Base-by-base conservation (phyloP, 2,888 invertebrate species). In the Cremastobaeus sp. region DNA sequence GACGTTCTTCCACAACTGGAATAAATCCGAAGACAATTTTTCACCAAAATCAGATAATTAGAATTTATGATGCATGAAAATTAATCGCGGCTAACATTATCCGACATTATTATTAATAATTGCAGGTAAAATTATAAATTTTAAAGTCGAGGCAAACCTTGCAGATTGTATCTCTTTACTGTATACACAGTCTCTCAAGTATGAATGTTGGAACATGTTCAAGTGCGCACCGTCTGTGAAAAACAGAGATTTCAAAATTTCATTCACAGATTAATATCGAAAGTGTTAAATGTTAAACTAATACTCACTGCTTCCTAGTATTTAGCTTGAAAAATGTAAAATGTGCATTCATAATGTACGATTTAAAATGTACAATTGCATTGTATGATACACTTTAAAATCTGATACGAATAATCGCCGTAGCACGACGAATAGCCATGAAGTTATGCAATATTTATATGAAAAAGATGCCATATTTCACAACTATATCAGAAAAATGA, bases 271-370 rank as follows among this genome's bases (percentile, higher is more conserved):
- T 66, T 21, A 47, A 12, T 48, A 57, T 57, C 57, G 28, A 17
- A 57, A 48, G 66, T 66, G 66, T 66, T 66, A 55, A 66, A 66
- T 66, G 55, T 28, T 34, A 39, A 41, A n/a, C n/a, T n/a, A n/a
- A n/a, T n/a, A n/a, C n/a, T n/a, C n/a, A 48, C 48, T 48, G 32
- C 25, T 32, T 8, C 20, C 41, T 34, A 48, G 47, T 50, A 66
- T 50, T 48, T 50, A 47, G 25, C 39, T 25, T 25, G 4, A 25
- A 25, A 41, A 57, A 57, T 39, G 18, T 12, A 32, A 12, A n/a
- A 9, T 21, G 32, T 39, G 25, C 25, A 37, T 35, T 47, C 30
- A 59, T 47, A 37, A 55, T 50, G 28, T 14, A 30, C 9, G 8
- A 17, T 52, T 68, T 52, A 37, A 37, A 30, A 35, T 32, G 18